Percentiles rank a stretch among this genome's conserved stretches.
phyloP scores from a whole-genome alignment of 1,140 invertebrate species.

The Wasmannia auropunctata region DNA sequence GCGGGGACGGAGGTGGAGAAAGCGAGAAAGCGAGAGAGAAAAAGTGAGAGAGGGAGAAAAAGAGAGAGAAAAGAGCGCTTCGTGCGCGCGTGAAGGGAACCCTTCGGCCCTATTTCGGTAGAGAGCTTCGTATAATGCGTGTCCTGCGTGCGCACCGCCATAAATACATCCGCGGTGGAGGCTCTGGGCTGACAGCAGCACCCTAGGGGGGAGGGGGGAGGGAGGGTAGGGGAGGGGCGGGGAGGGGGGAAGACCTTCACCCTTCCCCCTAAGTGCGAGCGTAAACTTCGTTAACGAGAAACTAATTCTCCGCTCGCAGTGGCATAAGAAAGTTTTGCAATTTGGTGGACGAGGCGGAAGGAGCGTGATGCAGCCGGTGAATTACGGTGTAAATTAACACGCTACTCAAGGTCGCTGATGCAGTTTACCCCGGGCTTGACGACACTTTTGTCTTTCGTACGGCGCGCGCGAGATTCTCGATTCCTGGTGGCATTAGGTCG shows the following conservation, averaged over 20 bases:
- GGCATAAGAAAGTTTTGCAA: conserved; percentile 74
- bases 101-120: conserved; percentile 56
- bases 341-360: conserved; percentile 53
- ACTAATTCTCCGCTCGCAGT: conserved; percentile 79
- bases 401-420: conserved; percentile 69
- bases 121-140: conserved; percentile 67
- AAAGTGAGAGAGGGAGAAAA: not conserved
- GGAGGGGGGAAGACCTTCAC: too few relatives aligned
- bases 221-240: too few relatives aligned
- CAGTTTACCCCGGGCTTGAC: conserved; percentile 50
- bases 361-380: conserved; percentile 42
- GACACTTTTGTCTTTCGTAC: conserved; percentile 46
- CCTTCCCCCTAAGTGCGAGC: conserved; percentile 71
- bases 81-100: not conserved
- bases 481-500: conserved; percentile 34
- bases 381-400: conserved; percentile 74
- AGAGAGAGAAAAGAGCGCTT: not conserved
- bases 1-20: not conserved
- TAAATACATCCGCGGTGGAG: conserved; percentile 75
- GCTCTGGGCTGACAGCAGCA: conserved; percentile 2
- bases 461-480: conserved; percentile 40
- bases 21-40: not conserved
- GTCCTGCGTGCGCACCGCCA: conserved; percentile 76
- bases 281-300: conserved; percentile 84
- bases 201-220: not conserved